Conservation (phyloP, 2,113 vertebrate genomes). For the Uria aalge region DNA sequence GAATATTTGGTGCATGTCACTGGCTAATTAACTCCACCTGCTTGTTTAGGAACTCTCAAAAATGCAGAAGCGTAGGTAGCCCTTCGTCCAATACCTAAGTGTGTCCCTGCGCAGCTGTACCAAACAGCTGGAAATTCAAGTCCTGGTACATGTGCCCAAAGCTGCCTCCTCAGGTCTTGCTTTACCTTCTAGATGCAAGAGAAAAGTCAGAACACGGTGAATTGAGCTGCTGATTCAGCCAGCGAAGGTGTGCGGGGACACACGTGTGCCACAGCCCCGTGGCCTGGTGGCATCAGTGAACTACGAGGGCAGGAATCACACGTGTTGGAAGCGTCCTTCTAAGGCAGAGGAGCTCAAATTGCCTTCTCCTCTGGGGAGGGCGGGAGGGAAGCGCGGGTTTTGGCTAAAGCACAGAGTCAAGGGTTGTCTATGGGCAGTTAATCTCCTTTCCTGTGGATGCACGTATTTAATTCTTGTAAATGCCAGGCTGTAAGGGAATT, state of each 20-base stretch:
- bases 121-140: not conserved
- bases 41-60: not conserved
- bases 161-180: not conserved
- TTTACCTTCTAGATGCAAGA: not conserved
- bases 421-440: not conserved
- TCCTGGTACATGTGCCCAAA: not conserved
- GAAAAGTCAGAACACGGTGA: not conserved
- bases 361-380: not conserved
- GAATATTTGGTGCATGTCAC: not conserved
- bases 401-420: not conserved
- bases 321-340: not conserved
- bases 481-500: not conserved
- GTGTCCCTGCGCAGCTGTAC: rapidly evolving
- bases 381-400: not conserved
- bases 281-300: not conserved
- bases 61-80: not conserved
- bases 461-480: not conserved
- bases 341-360: not conserved
- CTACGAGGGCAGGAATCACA: rapidly evolving
- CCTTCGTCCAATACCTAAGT: not conserved
- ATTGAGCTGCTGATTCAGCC: not conserved
- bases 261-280: rapidly evolving
- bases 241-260: not conserved
- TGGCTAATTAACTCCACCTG: not conserved
- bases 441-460: not conserved